These are phyloP conservation scores for Coelinius sp. DNA, from an alignment of 2,888 invertebrate genomes.

Conservation along the genomic window DNA sequence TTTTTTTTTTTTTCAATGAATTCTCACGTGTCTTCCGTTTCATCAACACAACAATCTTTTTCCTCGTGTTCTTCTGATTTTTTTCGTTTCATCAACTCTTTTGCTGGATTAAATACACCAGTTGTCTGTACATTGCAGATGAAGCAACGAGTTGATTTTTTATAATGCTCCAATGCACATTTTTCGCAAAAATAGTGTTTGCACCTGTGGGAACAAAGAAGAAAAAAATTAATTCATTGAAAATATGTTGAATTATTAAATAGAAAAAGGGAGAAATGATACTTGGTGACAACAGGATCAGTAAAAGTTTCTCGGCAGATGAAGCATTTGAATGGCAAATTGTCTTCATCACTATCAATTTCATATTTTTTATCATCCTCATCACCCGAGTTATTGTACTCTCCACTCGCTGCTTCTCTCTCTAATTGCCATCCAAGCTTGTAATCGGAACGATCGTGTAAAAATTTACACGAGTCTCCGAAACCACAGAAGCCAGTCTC, in stretches of 20 bases:
- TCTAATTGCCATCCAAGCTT: conserved; percentile 99
- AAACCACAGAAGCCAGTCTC: conserved; percentile 99
- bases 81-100: conserved; percentile 79
- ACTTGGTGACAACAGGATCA: conserved; percentile 94
- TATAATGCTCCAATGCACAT: conserved; percentile 91
- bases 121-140: conserved; percentile 92
- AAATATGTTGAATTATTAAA: neutral
- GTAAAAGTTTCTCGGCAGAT: conserved; percentile 92
- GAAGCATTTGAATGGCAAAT: conserved; percentile 94
- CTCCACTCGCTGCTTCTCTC: conserved; percentile 77
- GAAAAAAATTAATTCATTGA: no score
- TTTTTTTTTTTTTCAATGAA: neutral
- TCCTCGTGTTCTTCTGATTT: conserved; percentile 60
- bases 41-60: neutral
- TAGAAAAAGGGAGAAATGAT: conserved; percentile 58
- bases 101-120: conserved; percentile 96
- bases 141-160: conserved; percentile 90
- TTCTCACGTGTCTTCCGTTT: neutral
- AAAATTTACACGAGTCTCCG: conserved; percentile 98
- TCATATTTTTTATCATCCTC: conserved; percentile 88
- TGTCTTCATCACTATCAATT: conserved; percentile 89
- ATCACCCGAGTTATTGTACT: conserved; percentile 74
- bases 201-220: no score
- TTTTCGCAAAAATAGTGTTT: conserved; percentile 98
- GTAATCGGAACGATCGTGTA: conserved; percentile 98